Base-by-base conservation (phyloP, 2,888 invertebrate genomes). In the Synergus gifuensis region DNA sequence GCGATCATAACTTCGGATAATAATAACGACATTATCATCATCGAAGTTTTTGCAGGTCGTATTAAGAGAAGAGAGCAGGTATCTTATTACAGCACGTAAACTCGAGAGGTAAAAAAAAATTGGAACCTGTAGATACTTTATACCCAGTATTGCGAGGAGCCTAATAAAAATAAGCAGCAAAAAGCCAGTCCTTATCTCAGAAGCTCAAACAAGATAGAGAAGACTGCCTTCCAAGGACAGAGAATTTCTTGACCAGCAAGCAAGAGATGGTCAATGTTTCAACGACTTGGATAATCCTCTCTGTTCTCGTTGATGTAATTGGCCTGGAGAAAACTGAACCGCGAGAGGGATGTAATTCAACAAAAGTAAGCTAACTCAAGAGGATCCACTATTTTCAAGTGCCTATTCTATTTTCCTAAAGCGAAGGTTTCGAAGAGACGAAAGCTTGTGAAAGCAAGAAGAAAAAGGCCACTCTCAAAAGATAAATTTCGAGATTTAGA, bases 131-230 rank as follows among this genome's bases (percentile, higher is more conserved):
- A 46, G 67, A 69, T 69, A 46, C 67, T 69, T 69, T 69, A 69
- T 69, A 69, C 67, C 22, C 44, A 44, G 46, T 22, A 28, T 16
- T 69, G 22, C 22, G 67, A 46, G 46, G 67, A 69, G 22, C 22
- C 67, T 69, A 69, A 69, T 46, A 69, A 69, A 69, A 69, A 69
- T 69, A 44, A 69, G 67, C 46, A 8, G 16, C 69, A 73, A 73
- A 49, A 73, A 73, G 28, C 69, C 69, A 49, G 49, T 54, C 49
- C 69, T 54, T 73, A 73, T 54, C 49, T 54, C 69, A 49, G 69
- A 73, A 73, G 49, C 69, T 73, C 16, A 54, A 73, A 73, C 69
- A 49, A 73, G 69, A 73, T 73, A 73, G 16, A 73, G 69, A 69
- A 69, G 36, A 46, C 49, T 36, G 28, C 69, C 36, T 69, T 69